Conservation (phyloP, 2,888 invertebrate genomes). For the Tachina fera region DNA sequence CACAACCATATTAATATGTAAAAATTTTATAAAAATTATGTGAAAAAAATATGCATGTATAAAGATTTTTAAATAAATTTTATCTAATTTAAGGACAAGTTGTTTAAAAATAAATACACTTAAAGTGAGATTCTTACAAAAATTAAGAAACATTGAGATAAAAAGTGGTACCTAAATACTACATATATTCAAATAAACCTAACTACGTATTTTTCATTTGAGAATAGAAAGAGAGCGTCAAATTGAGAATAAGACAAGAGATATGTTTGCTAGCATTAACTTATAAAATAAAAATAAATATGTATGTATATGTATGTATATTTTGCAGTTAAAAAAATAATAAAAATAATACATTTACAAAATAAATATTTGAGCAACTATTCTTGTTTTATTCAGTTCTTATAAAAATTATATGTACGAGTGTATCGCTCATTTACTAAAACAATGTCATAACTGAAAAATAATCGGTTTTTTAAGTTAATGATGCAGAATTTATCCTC, state of each 20-base stretch:
- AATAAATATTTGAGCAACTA: constrained; percentile 61
- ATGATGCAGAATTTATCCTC: too few relatives aligned
- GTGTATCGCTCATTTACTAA: constrained; percentile 46
- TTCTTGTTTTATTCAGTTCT: constrained; percentile 51
- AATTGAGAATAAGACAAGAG: constrained; percentile 33
- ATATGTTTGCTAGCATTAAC: constrained; percentile 57
- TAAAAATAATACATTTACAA: constrained; percentile 49
- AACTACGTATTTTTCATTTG: constrained; percentile 48
- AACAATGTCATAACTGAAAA: neutral
- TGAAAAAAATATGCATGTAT: constrained; percentile 16
- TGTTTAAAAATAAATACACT: constrained; percentile 42
- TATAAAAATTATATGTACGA: constrained; percentile 54
- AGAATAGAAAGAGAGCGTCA: constrained; percentile 48
- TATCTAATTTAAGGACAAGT: constrained; percentile 48
- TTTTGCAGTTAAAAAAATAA: constrained; percentile 17
- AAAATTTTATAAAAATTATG: constrained; percentile 43
- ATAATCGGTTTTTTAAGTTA: too few relatives aligned
- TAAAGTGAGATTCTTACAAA: constrained; percentile 66
- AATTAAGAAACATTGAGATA: constrained; percentile 38
- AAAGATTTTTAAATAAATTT: constrained; percentile 38
- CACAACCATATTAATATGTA: constrained; percentile 71
- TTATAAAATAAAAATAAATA: constrained; percentile 30
- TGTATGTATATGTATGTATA: constrained; percentile 5
- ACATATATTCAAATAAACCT: constrained; percentile 43
- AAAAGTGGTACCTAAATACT: neutral